Conservation (phyloP, 2,888 invertebrate species). For the Cordylochernes scorpioides region DNA sequence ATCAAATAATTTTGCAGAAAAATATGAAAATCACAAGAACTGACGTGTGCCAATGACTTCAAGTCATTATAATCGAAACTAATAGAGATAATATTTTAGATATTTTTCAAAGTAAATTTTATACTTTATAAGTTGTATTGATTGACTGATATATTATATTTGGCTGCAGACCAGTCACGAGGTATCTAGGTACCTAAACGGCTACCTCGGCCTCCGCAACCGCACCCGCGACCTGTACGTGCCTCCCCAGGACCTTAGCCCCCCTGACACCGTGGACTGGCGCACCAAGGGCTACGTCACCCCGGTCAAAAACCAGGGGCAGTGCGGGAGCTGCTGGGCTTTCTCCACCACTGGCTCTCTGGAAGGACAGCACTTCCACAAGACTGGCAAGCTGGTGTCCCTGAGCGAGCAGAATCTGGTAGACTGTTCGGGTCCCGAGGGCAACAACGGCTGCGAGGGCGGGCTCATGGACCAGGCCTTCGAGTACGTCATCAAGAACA, state of each 20-base stretch:
- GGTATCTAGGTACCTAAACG: no score
- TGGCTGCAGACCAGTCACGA: no score
- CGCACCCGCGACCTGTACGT: no score
- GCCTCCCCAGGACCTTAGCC: constrained; percentile 29
- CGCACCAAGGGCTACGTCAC: constrained; percentile 56
- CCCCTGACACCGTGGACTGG: constrained; percentile 57
- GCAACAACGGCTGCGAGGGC: constrained; percentile 65
- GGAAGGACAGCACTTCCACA: constrained; percentile 65
- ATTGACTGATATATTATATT: no score
- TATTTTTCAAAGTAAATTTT: no score
- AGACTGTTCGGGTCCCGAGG: constrained; percentile 49
- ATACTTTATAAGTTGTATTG: no score
- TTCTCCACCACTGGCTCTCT: constrained; percentile 67
- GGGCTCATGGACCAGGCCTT: constrained; percentile 63
- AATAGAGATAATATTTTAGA: no score
- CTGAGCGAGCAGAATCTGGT: constrained; percentile 75
- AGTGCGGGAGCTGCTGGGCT: constrained; percentile 76
- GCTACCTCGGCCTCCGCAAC: no score
- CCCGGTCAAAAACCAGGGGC: constrained; percentile 61
- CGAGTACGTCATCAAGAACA: constrained; percentile 37
- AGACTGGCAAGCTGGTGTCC: constrained; percentile 43
- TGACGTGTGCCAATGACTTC: no score
- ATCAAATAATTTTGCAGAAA: no score
- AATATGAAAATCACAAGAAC: no score
- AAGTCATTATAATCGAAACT: no score